These are phyloP conservation scores for Chondrilla cf. caribensis DNA, from an alignment of 37 sponge, comb jelly and placozoan genomes.

Conservation along the genomic window DNA sequence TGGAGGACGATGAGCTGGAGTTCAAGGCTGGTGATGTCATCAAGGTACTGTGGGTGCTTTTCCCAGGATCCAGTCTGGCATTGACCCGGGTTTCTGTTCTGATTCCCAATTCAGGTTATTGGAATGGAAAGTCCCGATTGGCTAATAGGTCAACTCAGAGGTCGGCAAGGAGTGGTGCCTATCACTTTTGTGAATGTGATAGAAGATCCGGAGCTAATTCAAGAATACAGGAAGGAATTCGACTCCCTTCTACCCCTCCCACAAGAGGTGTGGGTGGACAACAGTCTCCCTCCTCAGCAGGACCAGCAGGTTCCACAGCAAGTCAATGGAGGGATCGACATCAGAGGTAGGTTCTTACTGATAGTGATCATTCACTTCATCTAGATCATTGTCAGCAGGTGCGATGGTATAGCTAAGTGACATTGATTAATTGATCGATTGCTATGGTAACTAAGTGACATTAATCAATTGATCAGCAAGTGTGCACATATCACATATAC, in stretches of 20 bases:
- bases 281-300: neutral
- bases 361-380: no score
- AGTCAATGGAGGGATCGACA: neutral
- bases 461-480: no score
- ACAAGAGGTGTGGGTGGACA: neutral
- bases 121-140: neutral
- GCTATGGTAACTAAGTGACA: no score
- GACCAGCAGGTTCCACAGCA: neutral
- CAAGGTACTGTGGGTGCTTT: neutral
- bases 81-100: neutral
- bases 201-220: neutral
- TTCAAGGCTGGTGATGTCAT: conserved; percentile 4
- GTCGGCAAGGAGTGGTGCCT: conserved; percentile 8
- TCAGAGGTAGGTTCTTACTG: neutral
- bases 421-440: no score
- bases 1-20: conserved; percentile 19
- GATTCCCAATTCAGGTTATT: conserved; percentile 9
- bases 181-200: neutral
- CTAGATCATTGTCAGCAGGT: no score
- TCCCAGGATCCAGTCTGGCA: no score
- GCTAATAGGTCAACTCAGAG: conserved; percentile 11
- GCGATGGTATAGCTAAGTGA: no score
- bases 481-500: no score
- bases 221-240: neutral
- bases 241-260: neutral